Evolutionary conservation across 1,140 invertebrate genomes (phyloP).

Genomic region (Drosophila arawakana): DNA sequence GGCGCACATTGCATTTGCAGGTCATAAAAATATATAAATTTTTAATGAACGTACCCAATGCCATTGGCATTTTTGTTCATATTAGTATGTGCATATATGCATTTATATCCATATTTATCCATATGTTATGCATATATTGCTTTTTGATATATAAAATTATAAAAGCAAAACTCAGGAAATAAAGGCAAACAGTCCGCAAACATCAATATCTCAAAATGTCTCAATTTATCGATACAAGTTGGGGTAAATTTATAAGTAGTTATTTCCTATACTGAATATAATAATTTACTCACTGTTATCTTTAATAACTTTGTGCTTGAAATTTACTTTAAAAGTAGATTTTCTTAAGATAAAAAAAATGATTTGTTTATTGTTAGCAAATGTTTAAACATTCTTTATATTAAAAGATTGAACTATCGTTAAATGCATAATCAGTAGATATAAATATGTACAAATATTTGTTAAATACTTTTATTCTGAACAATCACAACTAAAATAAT

Average conservation of each 20-base stretch:
- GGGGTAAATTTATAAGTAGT: neutral
- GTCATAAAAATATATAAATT: slow-evolving; percentile 60
- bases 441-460: too few relatives aligned
- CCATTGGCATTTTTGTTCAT: slow-evolving; percentile 22
- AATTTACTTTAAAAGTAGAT: too few relatives aligned
- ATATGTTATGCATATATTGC: slow-evolving; percentile 1
- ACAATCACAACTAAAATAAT: too few relatives aligned
- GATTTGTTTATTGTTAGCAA: too few relatives aligned
- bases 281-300: neutral
- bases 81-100: slow-evolving; percentile 28
- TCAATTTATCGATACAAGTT: neutral
- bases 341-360: too few relatives aligned
- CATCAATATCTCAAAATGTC: neutral
- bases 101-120: slow-evolving; percentile 21
- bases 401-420: too few relatives aligned
- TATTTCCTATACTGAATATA: neutral
- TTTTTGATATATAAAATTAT: slow-evolving; percentile 20
- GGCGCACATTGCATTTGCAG: slow-evolving; percentile 54
- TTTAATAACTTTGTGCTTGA: too few relatives aligned
- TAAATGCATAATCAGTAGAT: too few relatives aligned
- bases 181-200: slow-evolving; percentile 35
- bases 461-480: too few relatives aligned
- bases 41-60: slow-evolving; percentile 56
- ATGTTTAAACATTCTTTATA: too few relatives aligned
- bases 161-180: slow-evolving; percentile 45